Conservation (phyloP, 2,113 vertebrate genomes). For the Theristicus caerulescens region DNA sequence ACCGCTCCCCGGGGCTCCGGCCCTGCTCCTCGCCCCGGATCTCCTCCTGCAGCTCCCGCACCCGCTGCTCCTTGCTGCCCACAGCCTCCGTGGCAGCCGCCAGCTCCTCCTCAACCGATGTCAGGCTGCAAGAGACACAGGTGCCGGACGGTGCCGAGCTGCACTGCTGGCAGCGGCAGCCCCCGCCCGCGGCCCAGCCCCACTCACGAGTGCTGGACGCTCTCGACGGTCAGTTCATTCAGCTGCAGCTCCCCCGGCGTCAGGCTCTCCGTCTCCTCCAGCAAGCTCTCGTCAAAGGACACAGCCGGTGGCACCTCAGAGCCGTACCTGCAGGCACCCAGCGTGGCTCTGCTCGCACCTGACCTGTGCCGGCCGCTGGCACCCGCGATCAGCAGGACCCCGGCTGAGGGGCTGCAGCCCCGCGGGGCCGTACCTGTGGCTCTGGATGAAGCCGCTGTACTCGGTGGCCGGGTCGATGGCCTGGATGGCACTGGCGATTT, state of each 20-base stretch:
- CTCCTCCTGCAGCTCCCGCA: conserved; percentile 81
- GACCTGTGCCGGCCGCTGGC: fast-evolving
- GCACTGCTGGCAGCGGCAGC: fast-evolving
- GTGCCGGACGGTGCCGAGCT: fast-evolving
- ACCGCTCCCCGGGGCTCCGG: conserved; percentile 56
- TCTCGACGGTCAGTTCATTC: conserved; percentile 90
- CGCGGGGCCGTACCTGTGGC: conserved; percentile 76
- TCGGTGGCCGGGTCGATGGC: conserved; percentile 82
- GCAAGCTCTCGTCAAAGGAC: conserved; percentile 85
- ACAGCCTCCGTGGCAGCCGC: conserved; percentile 54
- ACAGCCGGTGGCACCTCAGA: conserved; percentile 74
- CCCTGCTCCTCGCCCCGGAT: conserved; percentile 73
- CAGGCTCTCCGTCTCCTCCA: conserved; percentile 84
- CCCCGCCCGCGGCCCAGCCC: fast-evolving
- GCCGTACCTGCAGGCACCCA: conserved; percentile 71
- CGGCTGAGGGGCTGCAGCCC: fast-evolving
- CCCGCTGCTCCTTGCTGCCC: conserved; percentile 73
- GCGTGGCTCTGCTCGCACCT: not conserved
- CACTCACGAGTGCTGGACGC: conserved; percentile 87
- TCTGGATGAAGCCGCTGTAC: conserved; percentile 85
- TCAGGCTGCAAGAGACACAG: conserved; percentile 56
- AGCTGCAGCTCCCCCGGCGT: conserved; percentile 82
- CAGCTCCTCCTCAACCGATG: conserved; percentile 84
- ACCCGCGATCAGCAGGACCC: not conserved
- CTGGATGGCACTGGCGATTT: conserved; percentile 78